Conservation (phyloP, 2,888 invertebrate genomes). For the Chrysina gloriosa region DNA sequence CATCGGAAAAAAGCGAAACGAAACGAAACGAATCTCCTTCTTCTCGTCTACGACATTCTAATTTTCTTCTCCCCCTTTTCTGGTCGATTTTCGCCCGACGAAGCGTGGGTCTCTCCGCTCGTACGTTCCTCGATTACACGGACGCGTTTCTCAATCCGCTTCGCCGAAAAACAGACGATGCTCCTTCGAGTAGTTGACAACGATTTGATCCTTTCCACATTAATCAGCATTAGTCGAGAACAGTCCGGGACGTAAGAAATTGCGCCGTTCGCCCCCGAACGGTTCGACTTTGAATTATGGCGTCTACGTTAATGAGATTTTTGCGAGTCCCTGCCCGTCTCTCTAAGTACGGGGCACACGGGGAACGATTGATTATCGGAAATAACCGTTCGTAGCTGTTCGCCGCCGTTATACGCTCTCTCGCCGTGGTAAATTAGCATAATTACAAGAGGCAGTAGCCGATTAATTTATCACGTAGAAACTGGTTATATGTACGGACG, state of each 20-base stretch:
- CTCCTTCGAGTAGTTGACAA: neutral
- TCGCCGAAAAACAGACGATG: no score
- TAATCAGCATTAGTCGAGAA: conserved; percentile 7
- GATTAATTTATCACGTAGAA: conserved; percentile 6
- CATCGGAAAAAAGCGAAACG: no score
- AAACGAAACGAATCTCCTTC: no score
- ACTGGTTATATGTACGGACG: neutral
- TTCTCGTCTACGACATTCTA: no score
- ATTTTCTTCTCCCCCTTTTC: no score
- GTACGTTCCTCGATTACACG: neutral
- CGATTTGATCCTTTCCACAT: conserved; percentile 12
- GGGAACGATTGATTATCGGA: conserved; percentile 1
- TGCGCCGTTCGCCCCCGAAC: neutral
- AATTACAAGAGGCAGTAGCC: conserved; percentile 18
- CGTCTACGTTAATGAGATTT: conserved; percentile 14
- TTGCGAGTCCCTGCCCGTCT: neutral
- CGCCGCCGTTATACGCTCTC: neutral
- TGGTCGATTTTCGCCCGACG: no score
- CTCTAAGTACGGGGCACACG: conserved; percentile 1
- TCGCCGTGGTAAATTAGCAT: conserved; percentile 3
- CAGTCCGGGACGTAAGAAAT: conserved; percentile 1
- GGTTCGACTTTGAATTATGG: conserved; percentile 1
- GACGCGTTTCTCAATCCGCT: neutral
- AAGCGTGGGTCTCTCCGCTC: neutral
- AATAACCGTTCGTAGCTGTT: conserved; percentile 2